Percentiles rank a stretch among this genome's conserved stretches.
Evolutionary conservation across 2,797 vertebrate species (phyloP).

Genomic region (Clangula hyemalis): DNA sequence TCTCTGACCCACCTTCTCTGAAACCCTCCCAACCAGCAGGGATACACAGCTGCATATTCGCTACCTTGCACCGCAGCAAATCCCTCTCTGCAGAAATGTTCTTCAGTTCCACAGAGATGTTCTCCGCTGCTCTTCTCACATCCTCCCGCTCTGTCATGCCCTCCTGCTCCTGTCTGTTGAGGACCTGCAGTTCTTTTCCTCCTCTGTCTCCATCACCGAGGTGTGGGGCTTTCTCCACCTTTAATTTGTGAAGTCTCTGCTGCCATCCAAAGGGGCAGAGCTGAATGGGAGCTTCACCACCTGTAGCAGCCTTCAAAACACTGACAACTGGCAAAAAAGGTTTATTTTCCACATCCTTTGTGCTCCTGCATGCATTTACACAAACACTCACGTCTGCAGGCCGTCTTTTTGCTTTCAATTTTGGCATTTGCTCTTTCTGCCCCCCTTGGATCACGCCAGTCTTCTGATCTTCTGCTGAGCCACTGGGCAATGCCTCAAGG

Average conservation of each 20-base stretch:
- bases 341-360: slow-evolving; percentile 12
- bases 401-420: slow-evolving; percentile 49
- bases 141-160: background rate
- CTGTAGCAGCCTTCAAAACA: slow-evolving; percentile 46
- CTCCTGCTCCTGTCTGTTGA: background rate
- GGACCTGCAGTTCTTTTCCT: background rate
- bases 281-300: slow-evolving; percentile 53
- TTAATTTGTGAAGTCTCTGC: background rate
- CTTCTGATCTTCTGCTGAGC: background rate
- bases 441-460: background rate
- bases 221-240: background rate
- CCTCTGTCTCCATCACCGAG: background rate
- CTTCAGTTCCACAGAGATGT: slow-evolving; percentile 51
- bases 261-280: slow-evolving; percentile 60
- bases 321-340: slow-evolving; percentile 57
- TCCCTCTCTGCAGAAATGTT: slow-evolving; percentile 65
- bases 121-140: slow-evolving; percentile 68
- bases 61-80: slow-evolving; percentile 72
- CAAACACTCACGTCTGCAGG: background rate
- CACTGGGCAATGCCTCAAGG: background rate
- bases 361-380: background rate
- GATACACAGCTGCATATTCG: background rate
- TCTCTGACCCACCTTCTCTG: background rate
- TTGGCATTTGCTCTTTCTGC: slow-evolving; percentile 58
- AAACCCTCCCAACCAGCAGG: background rate